phyloP scores from a whole-genome alignment of 2,113 vertebrate species.

The Rhizomys pruinosus region DNA sequence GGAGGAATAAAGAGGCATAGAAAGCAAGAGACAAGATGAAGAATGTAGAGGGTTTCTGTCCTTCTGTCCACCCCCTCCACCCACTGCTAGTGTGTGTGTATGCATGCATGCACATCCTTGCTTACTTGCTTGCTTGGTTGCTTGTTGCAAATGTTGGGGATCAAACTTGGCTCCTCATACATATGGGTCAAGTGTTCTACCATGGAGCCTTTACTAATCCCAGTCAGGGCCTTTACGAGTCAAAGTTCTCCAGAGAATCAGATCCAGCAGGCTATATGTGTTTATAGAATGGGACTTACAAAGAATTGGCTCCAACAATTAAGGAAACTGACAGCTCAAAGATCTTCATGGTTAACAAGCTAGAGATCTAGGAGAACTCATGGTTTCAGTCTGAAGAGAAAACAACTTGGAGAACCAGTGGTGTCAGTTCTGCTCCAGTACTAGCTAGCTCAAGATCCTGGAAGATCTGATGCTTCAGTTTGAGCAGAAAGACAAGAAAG shows the following conservation, averaged over 20 bases:
- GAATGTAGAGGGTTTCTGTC: too few relatives aligned
- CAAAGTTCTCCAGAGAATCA: not conserved
- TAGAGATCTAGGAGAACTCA: not conserved
- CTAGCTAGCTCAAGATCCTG: not conserved
- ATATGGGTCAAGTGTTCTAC: not conserved
- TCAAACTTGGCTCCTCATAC: not conserved
- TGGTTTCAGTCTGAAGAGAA: not conserved
- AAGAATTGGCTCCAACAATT: not conserved
- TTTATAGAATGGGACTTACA: not conserved
- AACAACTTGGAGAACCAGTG: not conserved
- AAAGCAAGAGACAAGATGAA: not conserved
- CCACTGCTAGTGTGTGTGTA: too few relatives aligned
- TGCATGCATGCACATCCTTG: too few relatives aligned
- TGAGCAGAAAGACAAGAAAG: not conserved
- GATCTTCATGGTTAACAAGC: rapidly evolving
- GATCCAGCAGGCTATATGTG: not conserved
- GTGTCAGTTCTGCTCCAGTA: rapidly evolving
- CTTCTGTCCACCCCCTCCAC: too few relatives aligned
- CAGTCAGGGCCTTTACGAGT: not conserved
- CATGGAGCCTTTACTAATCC: not conserved
- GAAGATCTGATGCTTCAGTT: not conserved
- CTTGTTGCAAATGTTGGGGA: not conserved
- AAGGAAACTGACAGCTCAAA: not conserved
- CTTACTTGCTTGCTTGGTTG: not conserved
- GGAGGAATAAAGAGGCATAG: not conserved